These are phyloP conservation scores for Macquaria ambigua DNA, from an alignment of 2,113 vertebrate genomes.

Conservation along the genomic window DNA sequence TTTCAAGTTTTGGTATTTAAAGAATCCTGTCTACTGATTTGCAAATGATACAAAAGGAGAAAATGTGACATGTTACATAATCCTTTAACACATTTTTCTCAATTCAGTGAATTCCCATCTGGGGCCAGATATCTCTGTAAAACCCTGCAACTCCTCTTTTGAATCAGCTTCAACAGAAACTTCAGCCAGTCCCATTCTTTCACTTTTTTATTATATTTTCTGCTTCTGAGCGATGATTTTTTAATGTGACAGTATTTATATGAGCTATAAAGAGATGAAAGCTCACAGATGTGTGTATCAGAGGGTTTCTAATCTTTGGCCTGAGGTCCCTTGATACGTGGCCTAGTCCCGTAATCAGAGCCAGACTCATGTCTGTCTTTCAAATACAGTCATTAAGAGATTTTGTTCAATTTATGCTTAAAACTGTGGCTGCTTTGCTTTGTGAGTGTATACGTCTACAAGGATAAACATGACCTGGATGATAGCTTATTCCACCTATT, in stretches of 20 bases:
- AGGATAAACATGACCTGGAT: not conserved
- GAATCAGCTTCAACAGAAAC: conserved; percentile 5
- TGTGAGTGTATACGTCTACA: not conserved
- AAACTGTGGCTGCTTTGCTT: not conserved
- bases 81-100: not conserved
- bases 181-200: conserved; percentile 29
- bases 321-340: not conserved
- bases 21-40: not conserved
- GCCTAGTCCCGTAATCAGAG: conserved; percentile 3
- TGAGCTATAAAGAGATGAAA: conserved; percentile 28
- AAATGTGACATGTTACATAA: conserved; percentile 7
- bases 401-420: not conserved
- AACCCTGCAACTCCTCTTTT: conserved; percentile 14
- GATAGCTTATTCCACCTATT: not conserved
- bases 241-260: conserved; percentile 20
- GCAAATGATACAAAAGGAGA: not conserved
- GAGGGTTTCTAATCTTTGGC: conserved; percentile 30
- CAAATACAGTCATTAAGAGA: not conserved
- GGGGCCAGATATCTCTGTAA: conserved; percentile 10
- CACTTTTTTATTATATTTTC: conserved; percentile 18
- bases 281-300: conserved; percentile 36
- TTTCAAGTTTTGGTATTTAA: not conserved
- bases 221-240: conserved; percentile 6
- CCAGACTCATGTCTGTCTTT: conserved; percentile 31
- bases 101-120: conserved; percentile 3